These are phyloP conservation scores for Guaruba guarouba DNA, from an alignment of 2,113 vertebrate genomes.

Conservation along the genomic window DNA sequence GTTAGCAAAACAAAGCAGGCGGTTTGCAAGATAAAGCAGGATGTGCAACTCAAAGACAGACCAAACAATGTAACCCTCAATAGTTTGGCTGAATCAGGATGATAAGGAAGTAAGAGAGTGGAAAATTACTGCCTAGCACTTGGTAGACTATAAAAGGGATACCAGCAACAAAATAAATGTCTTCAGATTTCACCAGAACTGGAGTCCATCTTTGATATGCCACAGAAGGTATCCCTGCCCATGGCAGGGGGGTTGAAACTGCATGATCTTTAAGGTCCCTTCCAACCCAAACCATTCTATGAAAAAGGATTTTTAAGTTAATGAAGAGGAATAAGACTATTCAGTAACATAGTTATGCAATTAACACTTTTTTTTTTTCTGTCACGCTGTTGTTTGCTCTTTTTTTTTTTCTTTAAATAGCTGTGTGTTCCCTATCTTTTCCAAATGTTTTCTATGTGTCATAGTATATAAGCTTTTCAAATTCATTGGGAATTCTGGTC, in stretches of 20 bases:
- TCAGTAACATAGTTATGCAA: not conserved
- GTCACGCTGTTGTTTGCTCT: not conserved
- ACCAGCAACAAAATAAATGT: too few species aligned
- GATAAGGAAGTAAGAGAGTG: too few species aligned
- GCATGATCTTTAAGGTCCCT: not conserved
- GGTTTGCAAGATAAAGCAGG: too few species aligned
- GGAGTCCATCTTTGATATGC: too few species aligned
- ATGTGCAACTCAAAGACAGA: too few species aligned
- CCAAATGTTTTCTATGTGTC: not conserved
- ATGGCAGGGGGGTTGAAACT: not conserved
- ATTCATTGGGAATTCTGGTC: not conserved
- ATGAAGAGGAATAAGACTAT: not conserved
- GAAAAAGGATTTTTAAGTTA: not conserved
- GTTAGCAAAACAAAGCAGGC: too few species aligned
- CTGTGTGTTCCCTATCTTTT: not conserved
- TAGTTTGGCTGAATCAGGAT: too few species aligned
- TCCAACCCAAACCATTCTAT: not conserved
- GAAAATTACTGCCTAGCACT: too few species aligned
- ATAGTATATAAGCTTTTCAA: not conserved
- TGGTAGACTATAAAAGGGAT: too few species aligned
- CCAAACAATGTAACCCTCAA: too few species aligned
- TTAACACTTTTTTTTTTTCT: not conserved
- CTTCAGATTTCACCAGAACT: too few species aligned
- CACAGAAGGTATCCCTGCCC: not conserved
- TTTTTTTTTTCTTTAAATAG: not conserved